Conservation (phyloP, 2,888 invertebrate genomes). For the Schizotus pectinicornis region DNA sequence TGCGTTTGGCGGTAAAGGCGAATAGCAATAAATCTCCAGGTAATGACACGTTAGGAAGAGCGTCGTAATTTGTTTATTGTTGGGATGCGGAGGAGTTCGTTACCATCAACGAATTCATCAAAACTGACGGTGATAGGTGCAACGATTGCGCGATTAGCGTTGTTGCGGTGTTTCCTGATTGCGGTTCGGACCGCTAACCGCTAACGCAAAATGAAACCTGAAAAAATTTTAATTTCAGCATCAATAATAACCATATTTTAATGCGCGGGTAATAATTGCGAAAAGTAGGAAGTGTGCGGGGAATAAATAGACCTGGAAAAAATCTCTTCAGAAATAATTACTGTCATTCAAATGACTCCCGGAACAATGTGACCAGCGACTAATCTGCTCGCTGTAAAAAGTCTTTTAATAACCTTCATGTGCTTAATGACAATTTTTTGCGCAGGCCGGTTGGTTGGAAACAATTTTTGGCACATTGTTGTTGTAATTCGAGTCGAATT, state of each 20-base stretch:
- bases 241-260: neutral
- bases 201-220: too few species aligned
- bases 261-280: neutral
- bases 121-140: neutral
- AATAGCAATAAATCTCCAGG: slow-evolving; percentile 3
- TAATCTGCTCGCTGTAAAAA: slow-evolving; percentile 24
- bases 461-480: neutral
- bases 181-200: too few species aligned
- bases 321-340: slow-evolving; percentile 4
- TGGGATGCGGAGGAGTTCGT: neutral
- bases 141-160: neutral
- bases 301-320: neutral
- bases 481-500: neutral
- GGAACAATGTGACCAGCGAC: slow-evolving; percentile 22
- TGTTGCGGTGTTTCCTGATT: too few species aligned
- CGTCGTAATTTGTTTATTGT: slow-evolving; percentile 11
- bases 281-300: neutral
- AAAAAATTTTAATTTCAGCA: neutral
- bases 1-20: neutral
- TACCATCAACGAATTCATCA: neutral
- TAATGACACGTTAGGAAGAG: slow-evolving; percentile 1
- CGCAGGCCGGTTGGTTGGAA: slow-evolving; percentile 14
- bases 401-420: slow-evolving; percentile 29
- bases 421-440: slow-evolving; percentile 27
- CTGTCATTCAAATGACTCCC: slow-evolving; percentile 20